These are phyloP conservation scores for Crotalus helleri DNA, from an alignment of 2,113 vertebrate species.

Conservation along the genomic window DNA sequence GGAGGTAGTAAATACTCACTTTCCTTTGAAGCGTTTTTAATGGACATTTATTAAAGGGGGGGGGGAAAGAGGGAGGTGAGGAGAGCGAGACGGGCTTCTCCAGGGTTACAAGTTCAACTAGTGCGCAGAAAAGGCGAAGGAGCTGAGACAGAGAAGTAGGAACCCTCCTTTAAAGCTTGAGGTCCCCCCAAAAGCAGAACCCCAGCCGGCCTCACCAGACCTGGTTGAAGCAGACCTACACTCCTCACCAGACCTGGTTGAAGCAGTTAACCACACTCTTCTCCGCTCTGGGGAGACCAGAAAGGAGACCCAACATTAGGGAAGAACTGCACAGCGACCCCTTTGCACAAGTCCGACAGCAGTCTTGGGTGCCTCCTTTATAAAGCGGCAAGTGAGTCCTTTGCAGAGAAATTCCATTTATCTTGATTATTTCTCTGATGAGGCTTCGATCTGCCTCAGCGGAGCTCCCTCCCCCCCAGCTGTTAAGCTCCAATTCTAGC, in stretches of 20 bases:
- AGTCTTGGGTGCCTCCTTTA: not conserved
- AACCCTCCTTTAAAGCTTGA: not conserved
- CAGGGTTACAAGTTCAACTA: not conserved
- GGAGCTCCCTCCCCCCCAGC: not conserved
- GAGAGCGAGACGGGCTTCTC: slow-evolving; percentile 3
- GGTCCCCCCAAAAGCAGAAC: not conserved
- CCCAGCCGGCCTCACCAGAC: not conserved
- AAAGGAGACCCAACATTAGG: not conserved
- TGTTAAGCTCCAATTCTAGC: slow-evolving; percentile 61
- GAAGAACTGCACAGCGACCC: not conserved
- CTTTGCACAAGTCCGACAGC: not conserved
- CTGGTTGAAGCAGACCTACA: not conserved
- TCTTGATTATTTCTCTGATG: not conserved
- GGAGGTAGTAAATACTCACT: slow-evolving; percentile 81
- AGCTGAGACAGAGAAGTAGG: slow-evolving; percentile 35
- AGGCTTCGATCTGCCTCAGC: not conserved
- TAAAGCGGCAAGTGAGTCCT: not conserved
- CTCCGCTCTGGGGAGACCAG: not conserved
- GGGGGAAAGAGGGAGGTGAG: slow-evolving; percentile 71
- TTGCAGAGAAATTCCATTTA: not conserved
- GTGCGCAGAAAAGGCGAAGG: not conserved
- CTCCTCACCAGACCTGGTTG: not conserved
- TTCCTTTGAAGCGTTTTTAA: slow-evolving; percentile 83
- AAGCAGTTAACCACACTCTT: not conserved
- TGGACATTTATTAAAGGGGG: slow-evolving; percentile 88